These are phyloP conservation scores for Actenoides hombroni DNA, from an alignment of 2,113 vertebrate genomes.

Conservation along the genomic window DNA sequence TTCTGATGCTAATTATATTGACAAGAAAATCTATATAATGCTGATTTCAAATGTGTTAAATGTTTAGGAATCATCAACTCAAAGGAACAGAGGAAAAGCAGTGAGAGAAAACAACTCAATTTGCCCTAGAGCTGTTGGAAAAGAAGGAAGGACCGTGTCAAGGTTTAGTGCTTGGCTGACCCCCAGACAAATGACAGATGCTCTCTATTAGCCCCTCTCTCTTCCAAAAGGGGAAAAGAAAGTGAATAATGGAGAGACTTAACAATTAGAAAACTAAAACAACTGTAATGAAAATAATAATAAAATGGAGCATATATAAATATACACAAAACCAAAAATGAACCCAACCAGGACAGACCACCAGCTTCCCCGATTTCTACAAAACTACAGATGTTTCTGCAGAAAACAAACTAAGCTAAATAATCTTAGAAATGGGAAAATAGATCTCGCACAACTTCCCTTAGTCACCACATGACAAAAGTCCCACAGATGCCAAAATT, in stretches of 20 bases:
- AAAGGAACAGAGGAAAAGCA: background rate
- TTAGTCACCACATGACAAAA: conserved; percentile 20
- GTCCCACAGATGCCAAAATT: background rate
- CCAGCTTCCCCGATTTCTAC: background rate
- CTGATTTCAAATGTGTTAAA: background rate
- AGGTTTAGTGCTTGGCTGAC: too few relatives aligned
- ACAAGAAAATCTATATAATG: background rate
- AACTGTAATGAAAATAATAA: background rate
- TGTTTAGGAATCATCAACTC: background rate
- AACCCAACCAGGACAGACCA: background rate
- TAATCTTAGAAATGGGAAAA: conserved; percentile 37
- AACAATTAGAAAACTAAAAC: background rate
- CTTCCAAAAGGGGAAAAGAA: background rate
- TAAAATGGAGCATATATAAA: background rate
- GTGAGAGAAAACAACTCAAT: background rate
- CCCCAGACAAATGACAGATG: background rate
- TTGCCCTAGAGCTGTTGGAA: background rate
- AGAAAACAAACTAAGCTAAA: conserved; percentile 1
- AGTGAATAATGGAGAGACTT: background rate
- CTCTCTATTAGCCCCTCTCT: background rate
- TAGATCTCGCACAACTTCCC: conserved; percentile 51
- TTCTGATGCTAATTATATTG: conserved; percentile 14
- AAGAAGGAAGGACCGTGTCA: background rate
- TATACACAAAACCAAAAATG: background rate
- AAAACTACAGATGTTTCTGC: background rate